Base-by-base conservation (phyloP, 37 sponge, comb jelly and placozoan species). In the Spongilla lacustris region DNA sequence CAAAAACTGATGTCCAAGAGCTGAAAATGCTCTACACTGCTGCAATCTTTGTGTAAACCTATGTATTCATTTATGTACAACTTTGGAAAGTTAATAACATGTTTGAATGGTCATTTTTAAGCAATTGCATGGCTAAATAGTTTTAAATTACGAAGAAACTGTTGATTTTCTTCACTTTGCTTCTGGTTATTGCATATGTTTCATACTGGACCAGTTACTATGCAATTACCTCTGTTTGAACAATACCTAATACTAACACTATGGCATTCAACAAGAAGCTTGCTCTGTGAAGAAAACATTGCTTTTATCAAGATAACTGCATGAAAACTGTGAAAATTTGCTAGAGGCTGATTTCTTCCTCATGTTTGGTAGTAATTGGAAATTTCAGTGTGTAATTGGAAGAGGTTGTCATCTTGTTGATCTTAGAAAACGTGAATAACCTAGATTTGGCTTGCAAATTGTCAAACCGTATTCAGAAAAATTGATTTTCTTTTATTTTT, bases 21-120 rank as follows among this genome's bases (percentile, higher is more conserved):
- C 58, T 17, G 19, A 58, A 58, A 58, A 17, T 58, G 58, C 19
- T 58, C 58, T 58, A 58, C 58, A 58, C 58, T 58, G 21, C 58
- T 58, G 58, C 58, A 58, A 58, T 58, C 58, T 58, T 58, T 58
- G 58, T 58, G 58, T 58, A 58, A 58, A 58, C 58, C 58, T 58
- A 58, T 58, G 58, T 58, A 58, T 58, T 58, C 58, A 58, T 58
- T 58, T 58, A 58, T 58, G 58, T 58, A 58, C 12, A 58, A 58
- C 19, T 58, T 58, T 58, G 58, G 58, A 58, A 6, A 58, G 58
- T 58, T 58, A 58, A 58, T 58, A 17, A 58, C 58, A 58, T 58
- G 58, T 58, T 58, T 58, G 58, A 58, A 58, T 58, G 58, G 58
- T 58, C 58, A 41, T 41, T 41, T n/a, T 41, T 41, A 41, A 41